phyloP scores from a whole-genome alignment of 2,113 vertebrate species.

The Merops nubicus region DNA sequence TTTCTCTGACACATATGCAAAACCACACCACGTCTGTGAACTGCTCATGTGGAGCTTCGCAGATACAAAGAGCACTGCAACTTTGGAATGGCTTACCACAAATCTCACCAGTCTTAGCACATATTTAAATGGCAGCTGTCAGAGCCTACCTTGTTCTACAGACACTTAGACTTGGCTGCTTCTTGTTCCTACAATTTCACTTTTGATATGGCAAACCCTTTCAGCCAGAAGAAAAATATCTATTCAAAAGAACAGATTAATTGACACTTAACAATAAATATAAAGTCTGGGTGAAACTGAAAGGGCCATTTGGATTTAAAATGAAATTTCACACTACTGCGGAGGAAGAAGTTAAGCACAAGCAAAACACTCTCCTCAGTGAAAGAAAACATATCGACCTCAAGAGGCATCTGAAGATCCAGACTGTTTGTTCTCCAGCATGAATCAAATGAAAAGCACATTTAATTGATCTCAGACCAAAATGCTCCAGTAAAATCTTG shows the following conservation, averaged over 20 bases:
- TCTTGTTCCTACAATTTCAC: background rate
- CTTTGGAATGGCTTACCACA: background rate
- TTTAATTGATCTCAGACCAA: slow-evolving; percentile 39
- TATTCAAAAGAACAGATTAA: background rate
- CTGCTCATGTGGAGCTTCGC: background rate
- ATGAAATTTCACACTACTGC: background rate
- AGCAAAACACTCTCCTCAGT: slow-evolving; percentile 18
- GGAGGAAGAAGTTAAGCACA: slow-evolving; percentile 14
- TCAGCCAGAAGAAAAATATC: background rate
- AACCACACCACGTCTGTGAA: background rate
- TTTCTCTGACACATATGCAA: background rate
- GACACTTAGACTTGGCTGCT: background rate
- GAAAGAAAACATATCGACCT: background rate
- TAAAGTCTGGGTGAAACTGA: background rate
- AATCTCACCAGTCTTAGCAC: background rate
- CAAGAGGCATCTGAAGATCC: slow-evolving; percentile 10
- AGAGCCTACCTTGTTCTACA: slow-evolving; percentile 24
- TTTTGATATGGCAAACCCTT: background rate
- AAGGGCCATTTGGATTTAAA: background rate
- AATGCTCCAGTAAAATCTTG: background rate
- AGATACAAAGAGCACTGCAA: background rate
- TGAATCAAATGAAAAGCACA: slow-evolving; percentile 33
- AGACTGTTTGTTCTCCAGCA: background rate
- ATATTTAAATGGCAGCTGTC: background rate
- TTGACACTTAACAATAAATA: background rate